Base-by-base conservation (phyloP, 2,113 vertebrate species). In the Lota lota region DNA sequence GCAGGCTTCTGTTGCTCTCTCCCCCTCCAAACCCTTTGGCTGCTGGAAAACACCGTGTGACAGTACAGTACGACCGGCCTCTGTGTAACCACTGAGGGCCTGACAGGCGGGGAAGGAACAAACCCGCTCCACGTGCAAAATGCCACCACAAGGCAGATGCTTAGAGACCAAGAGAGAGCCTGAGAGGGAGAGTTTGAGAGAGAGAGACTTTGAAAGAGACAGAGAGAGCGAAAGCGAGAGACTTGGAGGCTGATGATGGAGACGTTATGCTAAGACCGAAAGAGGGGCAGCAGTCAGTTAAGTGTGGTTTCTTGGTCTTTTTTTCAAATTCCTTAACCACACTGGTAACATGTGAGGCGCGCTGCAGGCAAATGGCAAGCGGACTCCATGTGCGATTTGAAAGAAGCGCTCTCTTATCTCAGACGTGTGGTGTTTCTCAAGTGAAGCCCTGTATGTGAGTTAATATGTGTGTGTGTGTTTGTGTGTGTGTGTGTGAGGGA, bases 1-100 rank as follows among this genome's bases (percentile, higher is more conserved):
- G 75, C 76, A 88, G 80, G 82, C 82, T 88, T 85, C 85, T 85
- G 81, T 89, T 84, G 89, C 79, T 85, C 85, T 90, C 79, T 85
- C 78, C 80, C 24, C 79, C 79, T 84, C 84, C 81, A 84, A 88
- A 87, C 76, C 79, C 75, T 81, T 79, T 76, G 83, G 75, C 75
- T 82, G 85, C 76, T 79, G 77, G 83, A 84, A 89, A 89, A 90
- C 83, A 80, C 76, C 82, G 77, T 61, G 68, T 90, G 89, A 89
- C 89, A 90, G 87, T 78, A 76, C 40, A 47, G 40, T 47, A 47
- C 40, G 12, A 85, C 77, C 73, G 85, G 78, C 74, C 83, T 70
- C 75, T 82, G 81, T 88, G 88, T 88, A 87, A 74, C 68, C 76
- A 83, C 78, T 70, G 3, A 65, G 75, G 78, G 80, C 85, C 78